Evolutionary conservation across 2,888 invertebrate genomes (phyloP).

Genomic region (Mylabris sibirica): DNA sequence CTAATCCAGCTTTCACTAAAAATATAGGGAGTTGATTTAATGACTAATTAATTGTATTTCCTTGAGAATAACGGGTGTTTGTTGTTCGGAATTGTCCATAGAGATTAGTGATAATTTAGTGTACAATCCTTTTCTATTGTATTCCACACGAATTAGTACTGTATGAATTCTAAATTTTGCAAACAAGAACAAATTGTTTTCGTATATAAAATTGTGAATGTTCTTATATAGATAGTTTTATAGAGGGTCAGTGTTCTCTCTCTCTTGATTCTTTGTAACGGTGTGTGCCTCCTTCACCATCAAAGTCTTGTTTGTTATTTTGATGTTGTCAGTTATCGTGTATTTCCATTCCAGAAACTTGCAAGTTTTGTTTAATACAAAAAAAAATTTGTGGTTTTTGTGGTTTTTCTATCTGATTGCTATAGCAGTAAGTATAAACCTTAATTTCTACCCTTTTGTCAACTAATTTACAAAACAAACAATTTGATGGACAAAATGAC

Average conservation of each 20-base stretch:
- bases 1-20: neutral
- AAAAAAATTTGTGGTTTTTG: neutral
- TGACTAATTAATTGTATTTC: neutral
- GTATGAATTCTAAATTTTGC: neutral
- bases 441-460: neutral
- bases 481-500: too few relatives aligned
- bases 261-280: slow-evolving; percentile 42
- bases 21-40: neutral
- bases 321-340: slow-evolving; percentile 1
- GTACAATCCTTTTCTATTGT: neutral
- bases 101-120: neutral
- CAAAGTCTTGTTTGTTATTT: slow-evolving; percentile 27
- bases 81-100: neutral
- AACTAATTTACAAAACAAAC: neutral
- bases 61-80: neutral
- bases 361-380: neutral
- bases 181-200: neutral
- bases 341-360: neutral
- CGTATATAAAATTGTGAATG: neutral
- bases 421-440: neutral
- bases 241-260: slow-evolving; percentile 52
- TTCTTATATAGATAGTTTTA: slow-evolving; percentile 11
- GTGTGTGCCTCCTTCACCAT: slow-evolving; percentile 44
- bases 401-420: neutral
- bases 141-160: neutral